Evolutionary conservation across 2,888 invertebrate genomes (phyloP), one percentile per base, ranked within the genome.

Genomic region (Drosophila cracens): DNA sequence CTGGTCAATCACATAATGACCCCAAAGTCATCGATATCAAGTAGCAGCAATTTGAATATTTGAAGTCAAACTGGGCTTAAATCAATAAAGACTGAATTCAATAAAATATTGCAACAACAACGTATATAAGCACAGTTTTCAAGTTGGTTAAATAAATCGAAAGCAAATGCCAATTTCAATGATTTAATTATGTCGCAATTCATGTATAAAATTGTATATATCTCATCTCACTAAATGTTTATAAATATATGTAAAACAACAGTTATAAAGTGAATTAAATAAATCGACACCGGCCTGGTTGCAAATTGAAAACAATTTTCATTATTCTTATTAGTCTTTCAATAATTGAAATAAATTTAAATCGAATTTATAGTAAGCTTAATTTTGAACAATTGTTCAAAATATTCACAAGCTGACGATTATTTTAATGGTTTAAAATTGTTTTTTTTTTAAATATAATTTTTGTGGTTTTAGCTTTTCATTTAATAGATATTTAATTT

Each of bases 1-100:
- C 63, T 43, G 16, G 34, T 38, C 64, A 70, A 74, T 61, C 65
- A 54, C 21, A 51, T 57, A 64, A 58, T 31, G 43, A 29, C 16
- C 43, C 10, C 11, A 58, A 43, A 67, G 57, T 5, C 57, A 61
- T 76, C 68, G 36, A 54, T 54, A 27, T 38, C 27, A 36, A 59
- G 61, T 72, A 36, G 31, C 58, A 31, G 52, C 52, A 34, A 57
- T 31, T 29, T 27, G 38, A 40, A 40, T 5, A 31, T 16, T 29
- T n/a, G 11, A 43, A 40, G 29, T 29, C 13, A 38, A 38, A 7
- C 4, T 46, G 1, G 8, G 16, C 8, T 46, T 8, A 25, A 46
- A 16, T 21, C 25, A 25, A 16, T 46, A 16, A 25, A 16, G 16
- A 25, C 16, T 16, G 16, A 46, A 46, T 8, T 25, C 25, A 46